A percentile compares a stretch with the other conserved stretches of the same genome.
These are phyloP conservation scores for Amphipoea oculea DNA, from an alignment of 2,888 invertebrate species.

Conservation along the genomic window DNA sequence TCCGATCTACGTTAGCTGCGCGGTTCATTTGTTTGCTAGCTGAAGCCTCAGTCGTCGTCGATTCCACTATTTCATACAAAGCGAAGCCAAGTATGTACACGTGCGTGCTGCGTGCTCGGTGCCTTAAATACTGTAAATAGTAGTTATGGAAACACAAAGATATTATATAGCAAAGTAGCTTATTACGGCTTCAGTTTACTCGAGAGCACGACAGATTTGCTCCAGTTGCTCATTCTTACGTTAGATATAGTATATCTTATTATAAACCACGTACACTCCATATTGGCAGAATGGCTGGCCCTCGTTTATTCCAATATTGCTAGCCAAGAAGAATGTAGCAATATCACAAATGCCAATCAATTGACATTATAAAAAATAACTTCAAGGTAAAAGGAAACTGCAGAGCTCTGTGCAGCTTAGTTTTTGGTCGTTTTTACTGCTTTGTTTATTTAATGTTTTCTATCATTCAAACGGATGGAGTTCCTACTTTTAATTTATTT, in stretches of 20 bases:
- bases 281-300: conserved; percentile 17
- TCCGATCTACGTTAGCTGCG: not conserved
- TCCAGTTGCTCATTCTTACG: conserved; percentile 43
- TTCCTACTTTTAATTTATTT: conserved; percentile 26
- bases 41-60: not conserved
- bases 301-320: conserved; percentile 34
- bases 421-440: not conserved
- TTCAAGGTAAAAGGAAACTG: conserved; percentile 47
- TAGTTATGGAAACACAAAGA: not conserved
- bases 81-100: not conserved
- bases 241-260: conserved; percentile 13
- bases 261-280: not conserved
- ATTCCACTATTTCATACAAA: not conserved
- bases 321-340: conserved; percentile 26
- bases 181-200: conserved; percentile 12
- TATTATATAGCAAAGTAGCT: conserved; percentile 9
- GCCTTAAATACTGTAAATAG: not conserved
- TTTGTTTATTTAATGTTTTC: conserved; percentile 3
- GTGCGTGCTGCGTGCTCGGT: not conserved
- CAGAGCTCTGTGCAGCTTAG: conserved; percentile 8
- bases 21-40: not conserved
- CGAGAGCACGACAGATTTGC: conserved; percentile 22
- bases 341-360: conserved; percentile 44
- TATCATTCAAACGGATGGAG: conserved; percentile 8
- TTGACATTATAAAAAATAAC: conserved; percentile 28